phyloP scores from a whole-genome alignment of 2,888 invertebrate species.

The Latheticus oryzae region DNA sequence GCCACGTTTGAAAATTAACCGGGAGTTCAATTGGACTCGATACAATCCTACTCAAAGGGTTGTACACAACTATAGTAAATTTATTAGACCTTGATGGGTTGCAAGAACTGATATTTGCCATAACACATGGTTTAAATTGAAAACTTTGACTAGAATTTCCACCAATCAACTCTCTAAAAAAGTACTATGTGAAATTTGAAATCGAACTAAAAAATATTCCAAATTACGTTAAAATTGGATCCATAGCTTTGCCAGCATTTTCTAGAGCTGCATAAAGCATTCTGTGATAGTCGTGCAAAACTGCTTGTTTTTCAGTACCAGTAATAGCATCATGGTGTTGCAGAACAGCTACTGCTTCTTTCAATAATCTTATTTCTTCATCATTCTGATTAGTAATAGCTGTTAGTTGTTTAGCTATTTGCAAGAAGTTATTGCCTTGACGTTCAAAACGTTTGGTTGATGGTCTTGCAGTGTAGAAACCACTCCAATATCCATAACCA shows the following conservation, averaged over 20 bases:
- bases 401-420: slow-evolving; percentile 31
- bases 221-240: slow-evolving; percentile 27
- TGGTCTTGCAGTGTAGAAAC: slow-evolving; percentile 85
- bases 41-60: slow-evolving; percentile 70
- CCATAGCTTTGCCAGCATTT: slow-evolving; percentile 4
- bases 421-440: slow-evolving; percentile 76
- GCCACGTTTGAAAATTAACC: slow-evolving; percentile 57
- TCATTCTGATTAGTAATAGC: slow-evolving; percentile 7
- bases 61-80: slow-evolving; percentile 73
- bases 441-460: slow-evolving; percentile 81
- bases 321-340: slow-evolving; percentile 95
- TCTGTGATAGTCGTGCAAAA: slow-evolving; percentile 83
- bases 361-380: slow-evolving; percentile 61
- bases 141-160: slow-evolving; percentile 37
- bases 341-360: slow-evolving; percentile 83
- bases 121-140: slow-evolving; percentile 67
- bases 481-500: slow-evolving; percentile 90
- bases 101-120: slow-evolving; percentile 74
- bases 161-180: slow-evolving; percentile 19
- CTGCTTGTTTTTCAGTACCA: slow-evolving; percentile 87
- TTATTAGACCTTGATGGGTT: slow-evolving; percentile 66
- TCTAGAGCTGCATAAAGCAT: slow-evolving; percentile 14
- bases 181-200: background rate
- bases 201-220: too few relatives aligned
- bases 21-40: slow-evolving; percentile 70